These are phyloP conservation scores for Eretmochelys imbricata DNA, from an alignment of 2,113 vertebrate genomes.

Conservation along the genomic window DNA sequence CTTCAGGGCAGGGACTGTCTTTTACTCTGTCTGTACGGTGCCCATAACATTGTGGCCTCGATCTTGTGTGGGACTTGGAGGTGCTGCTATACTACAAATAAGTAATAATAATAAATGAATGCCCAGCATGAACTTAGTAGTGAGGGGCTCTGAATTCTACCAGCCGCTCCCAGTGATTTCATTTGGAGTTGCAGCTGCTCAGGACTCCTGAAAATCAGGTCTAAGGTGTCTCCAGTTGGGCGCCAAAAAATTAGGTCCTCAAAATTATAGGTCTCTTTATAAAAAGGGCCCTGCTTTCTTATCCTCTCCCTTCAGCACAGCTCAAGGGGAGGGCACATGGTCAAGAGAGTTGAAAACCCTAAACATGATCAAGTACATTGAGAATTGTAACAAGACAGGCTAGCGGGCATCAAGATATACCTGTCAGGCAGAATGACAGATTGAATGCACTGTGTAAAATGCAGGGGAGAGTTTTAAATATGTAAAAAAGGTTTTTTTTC, in stretches of 20 bases:
- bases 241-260: too few species aligned
- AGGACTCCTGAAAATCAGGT: neutral
- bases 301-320: neutral
- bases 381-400: accelerated
- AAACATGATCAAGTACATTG: neutral
- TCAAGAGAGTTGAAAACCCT: neutral
- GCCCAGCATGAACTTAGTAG: neutral
- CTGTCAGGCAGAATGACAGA: constrained; percentile 3
- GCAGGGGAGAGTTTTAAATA: neutral
- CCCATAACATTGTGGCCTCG: neutral
- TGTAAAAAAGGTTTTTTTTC: neutral
- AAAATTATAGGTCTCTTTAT: neutral
- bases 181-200: neutral
- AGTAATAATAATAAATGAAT: neutral
- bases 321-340: neutral
- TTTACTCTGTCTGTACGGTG: neutral
- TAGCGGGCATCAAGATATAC: neutral
- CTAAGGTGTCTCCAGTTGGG: neutral
- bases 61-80: neutral
- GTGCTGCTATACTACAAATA: neutral
- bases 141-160: neutral
- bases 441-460: neutral
- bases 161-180: neutral
- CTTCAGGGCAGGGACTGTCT: neutral
- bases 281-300: neutral